Base-by-base conservation (phyloP, 2,113 vertebrate species). In the Todiramphus chloris region DNA sequence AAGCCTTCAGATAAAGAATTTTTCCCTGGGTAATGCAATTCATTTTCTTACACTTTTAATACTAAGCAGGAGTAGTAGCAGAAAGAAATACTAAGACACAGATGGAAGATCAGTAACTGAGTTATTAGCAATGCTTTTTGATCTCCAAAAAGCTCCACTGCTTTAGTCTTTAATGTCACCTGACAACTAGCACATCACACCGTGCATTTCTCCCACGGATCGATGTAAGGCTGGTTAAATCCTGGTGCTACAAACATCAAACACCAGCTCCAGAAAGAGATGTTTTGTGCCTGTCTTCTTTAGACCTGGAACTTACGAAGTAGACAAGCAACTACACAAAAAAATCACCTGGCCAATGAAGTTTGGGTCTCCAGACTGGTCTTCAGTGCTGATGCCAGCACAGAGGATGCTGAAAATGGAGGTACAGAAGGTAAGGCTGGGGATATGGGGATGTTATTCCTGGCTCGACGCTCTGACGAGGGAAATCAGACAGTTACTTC, bases 281-380 rank as follows among this genome's bases (percentile, higher is more conserved):
- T 16, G 1, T 13, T 46, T 67, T 69, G 13, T 70, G 14, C n/a
- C 12, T 63, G 16, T 91, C 94, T 84, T 81, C 58, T 89, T 53
- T 72, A 99, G 99, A 18, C 99, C 99, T 24, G 98, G 98, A 24
- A 96, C 96, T 14, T 99, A 99, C 4, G 10, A 96, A 18, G 56
- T 70, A 9, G 59, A 98, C 3, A 89, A 35, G 11, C 79, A 33
- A 23, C n/a, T 37, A 2, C 80, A 76, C 87, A 97, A 84, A 33
- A 98, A 98, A 88, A 90, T 99, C 87, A 96, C 89, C 28, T 99
- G 99, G 99, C 99, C 99, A 0, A 99, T 98, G 98, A 98, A 97
- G 75, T 99, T 99, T 89, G 98, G 99, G 67, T 93, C 98, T 37
- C 98, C 99, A 53, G 98, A 99, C 41, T 99, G 99, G 99, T 91